Evolutionary conservation across 1,140 invertebrate species (phyloP), one percentile per base, ranked within the genome.

Genomic region (Plectus sambesii): DNA sequence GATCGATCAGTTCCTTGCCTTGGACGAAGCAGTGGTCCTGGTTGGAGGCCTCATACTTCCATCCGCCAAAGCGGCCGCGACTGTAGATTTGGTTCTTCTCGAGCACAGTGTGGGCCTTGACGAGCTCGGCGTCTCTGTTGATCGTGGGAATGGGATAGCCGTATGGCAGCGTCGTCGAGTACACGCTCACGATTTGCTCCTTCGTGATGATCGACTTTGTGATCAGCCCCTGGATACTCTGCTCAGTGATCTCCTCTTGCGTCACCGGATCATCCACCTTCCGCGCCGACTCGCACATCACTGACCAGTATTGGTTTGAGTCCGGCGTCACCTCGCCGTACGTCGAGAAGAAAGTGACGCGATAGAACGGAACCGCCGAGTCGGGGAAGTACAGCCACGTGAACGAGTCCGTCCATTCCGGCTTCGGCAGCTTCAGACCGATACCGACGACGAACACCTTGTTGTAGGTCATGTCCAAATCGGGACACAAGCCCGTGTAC

Each of bases 341-440:
- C 52, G 59, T 55, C 12, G 53, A 59, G 9, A 66, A 53, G 42
- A 69, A 68, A 4, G 67, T 68, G 17, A 69, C 62, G 25, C 65
- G 59, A 43, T 68, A 68, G 51, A 68, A 68, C 25, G 66, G 67
- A 47, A 68, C 67, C 17, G 55, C 47, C 9, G 49, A 58, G 40
- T 69, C 68, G 35, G 66, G 65, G 43, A 68, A 68, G 46, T 68
- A 68, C 22, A 68, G 51, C 66, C 66, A 68, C 19, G 67, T 69
- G 56, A 61, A 66, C 20, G 51, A 55, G 46, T 67, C 38, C 15
- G 54, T 44, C 42, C 60, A 50, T 47, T 62, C 55, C 22, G 67
- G 60, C 49, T 68, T 63, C 38, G 67, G 64, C 19, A 63, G 44
- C 22, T 58, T 44, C 27, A 69, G 45, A 6, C 66, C 66, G 33